A percentile compares a stretch with the other conserved stretches of the same genome.
Evolutionary conservation across 2,797 vertebrate species (phyloP).

Genomic region (Pyrrhura leucotis): DNA sequence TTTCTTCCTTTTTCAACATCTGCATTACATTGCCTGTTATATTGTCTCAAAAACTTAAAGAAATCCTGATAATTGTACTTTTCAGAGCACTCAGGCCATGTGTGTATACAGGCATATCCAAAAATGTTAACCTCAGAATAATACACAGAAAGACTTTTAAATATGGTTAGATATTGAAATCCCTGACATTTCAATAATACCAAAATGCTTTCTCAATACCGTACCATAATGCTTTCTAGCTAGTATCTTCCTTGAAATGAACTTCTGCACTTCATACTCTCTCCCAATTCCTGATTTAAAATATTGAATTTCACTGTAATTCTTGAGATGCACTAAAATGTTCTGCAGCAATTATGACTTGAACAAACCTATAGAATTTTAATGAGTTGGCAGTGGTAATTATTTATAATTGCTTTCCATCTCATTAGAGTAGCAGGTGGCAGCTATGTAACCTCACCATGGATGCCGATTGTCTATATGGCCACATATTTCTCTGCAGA

Average conservation of each 20-base stretch:
- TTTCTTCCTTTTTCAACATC: neutral
- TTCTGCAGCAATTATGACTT: slow-evolving; percentile 23
- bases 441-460: slow-evolving; percentile 17
- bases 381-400: slow-evolving; percentile 53
- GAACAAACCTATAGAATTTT: slow-evolving; percentile 30
- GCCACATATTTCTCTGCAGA: neutral
- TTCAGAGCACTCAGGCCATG: neutral
- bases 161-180: neutral
- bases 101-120: neutral
- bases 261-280: neutral
- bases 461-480: slow-evolving; percentile 3
- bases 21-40: neutral
- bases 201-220: neutral
- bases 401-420: slow-evolving; percentile 70
- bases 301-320: neutral
- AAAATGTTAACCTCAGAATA: neutral
- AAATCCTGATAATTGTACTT: neutral
- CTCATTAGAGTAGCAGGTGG: slow-evolving; percentile 53
- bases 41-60: neutral
- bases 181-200: neutral
- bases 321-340: slow-evolving; percentile 14
- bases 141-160: neutral
- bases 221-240: neutral
- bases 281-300: neutral
- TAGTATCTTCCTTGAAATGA: neutral